A percentile compares a stretch with the other conserved stretches of the same genome.
Conservation (phyloP, 2,888 invertebrate species). For the Orchesella flavescens region DNA sequence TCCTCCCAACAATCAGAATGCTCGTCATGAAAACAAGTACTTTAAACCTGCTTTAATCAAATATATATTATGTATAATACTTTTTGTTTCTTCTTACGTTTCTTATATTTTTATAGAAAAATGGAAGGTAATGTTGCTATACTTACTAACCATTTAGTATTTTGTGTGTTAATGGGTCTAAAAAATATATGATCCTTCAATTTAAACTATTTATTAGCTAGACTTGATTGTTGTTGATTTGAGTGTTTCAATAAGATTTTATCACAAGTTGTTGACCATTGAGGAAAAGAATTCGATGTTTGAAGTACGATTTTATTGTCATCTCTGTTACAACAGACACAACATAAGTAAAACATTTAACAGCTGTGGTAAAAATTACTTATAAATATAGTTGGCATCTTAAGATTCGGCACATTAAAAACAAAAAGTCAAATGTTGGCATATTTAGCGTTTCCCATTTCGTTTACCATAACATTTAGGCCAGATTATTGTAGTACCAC, state of each 20-base stretch:
- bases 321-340: background rate
- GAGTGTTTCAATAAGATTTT: too few species aligned
- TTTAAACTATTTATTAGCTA: too few species aligned
- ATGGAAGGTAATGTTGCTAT: too few species aligned
- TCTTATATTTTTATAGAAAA: background rate
- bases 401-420: conserved; percentile 59
- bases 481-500: conserved; percentile 12
- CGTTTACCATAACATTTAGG: background rate
- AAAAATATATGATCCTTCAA: too few species aligned
- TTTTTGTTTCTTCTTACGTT: background rate
- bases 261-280: too few species aligned
- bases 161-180: too few species aligned
- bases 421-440: conserved; percentile 21
- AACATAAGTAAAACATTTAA: conserved; percentile 42
- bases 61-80: background rate
- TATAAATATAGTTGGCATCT: conserved; percentile 64
- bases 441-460: conserved; percentile 1
- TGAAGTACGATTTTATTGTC: too few species aligned
- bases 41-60: background rate
- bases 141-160: too few species aligned
- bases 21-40: background rate
- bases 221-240: too few species aligned
- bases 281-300: too few species aligned
- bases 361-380: conserved; percentile 58
- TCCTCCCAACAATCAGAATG: conserved; percentile 5